Base-by-base conservation (phyloP, 2,113 vertebrate genomes). In the Trichechus manatus region DNA sequence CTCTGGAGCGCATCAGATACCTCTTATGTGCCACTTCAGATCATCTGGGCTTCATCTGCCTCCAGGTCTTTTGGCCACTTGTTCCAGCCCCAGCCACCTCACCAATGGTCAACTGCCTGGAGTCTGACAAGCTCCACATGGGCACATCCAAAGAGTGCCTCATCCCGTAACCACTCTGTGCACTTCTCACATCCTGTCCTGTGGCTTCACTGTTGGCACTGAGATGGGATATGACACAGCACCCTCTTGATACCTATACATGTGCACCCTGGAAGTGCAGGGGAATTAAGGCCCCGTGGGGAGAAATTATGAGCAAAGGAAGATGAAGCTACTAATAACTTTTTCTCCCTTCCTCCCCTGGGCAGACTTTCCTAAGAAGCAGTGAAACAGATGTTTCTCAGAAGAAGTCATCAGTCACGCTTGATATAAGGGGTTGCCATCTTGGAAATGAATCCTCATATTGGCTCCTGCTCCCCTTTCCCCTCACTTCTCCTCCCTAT, bases 251-350 rank as follows among this genome's bases (percentile, higher is more conserved):
- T 47, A 59, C 14, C 44, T 39, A 66, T 6, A 9, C n/a, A 70
- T 6, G 25, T 13, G 8, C 4, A 56, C 10, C 19, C 39, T 61
- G 8, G 23, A 70, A 59, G 27, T 27, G 9, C 47, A 59, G 9
- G 63, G 31, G 50, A 14, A 23, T 8, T 27, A 10, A 7, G 4
- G 27, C 0, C 8, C 0, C 50, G 27, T 19, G n/a, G 74, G 7
- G 61, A 56, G 44, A 42, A 39, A 23, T 53, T 50, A 9, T 39
- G 64, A 80, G 47, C 27, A 80, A 70, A 70, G 50, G 29, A n/a
- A 17, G 63, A 59, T 27, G 31, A 42, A 81, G 29, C 36, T n/a
- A 88, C 22, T 47, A 29, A 47, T 8, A 23, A 9, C 5, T 14
- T 17, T 68, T 19, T n/a, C 72, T 61, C 47, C 39, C 44, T 64